Conservation (phyloP, 1,140 invertebrate species). For the Drosophila willistoni region DNA sequence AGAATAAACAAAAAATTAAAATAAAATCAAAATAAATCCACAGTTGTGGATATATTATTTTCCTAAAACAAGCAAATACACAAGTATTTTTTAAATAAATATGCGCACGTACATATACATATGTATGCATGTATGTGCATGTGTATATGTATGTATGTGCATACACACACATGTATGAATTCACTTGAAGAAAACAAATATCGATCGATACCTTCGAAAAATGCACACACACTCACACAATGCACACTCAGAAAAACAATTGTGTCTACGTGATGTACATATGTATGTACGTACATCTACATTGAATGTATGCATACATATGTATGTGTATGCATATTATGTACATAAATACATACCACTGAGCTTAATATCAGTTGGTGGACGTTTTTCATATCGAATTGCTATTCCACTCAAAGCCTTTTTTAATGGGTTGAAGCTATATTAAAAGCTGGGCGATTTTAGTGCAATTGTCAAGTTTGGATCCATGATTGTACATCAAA, state of each 20-base stretch:
- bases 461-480: conserved; percentile 8
- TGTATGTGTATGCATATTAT: not conserved
- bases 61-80: not conserved
- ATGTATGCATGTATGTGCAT: too few relatives aligned
- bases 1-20: not conserved
- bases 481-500: conserved; percentile 33
- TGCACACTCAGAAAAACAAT: not conserved
- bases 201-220: conserved; percentile 18
- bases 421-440: not conserved
- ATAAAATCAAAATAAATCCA: not conserved
- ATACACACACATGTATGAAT: not conserved
- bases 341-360: conserved; percentile 1
- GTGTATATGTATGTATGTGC: not conserved
- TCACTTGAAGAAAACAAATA: conserved; percentile 10
- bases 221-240: conserved; percentile 20
- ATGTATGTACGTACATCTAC: not conserved
- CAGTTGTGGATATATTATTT: not conserved
- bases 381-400: conserved; percentile 1
- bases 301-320: not conserved
- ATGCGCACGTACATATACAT: not conserved
- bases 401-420: not conserved
- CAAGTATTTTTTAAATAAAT: not conserved
- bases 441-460: conserved; percentile 3
- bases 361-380: not conserved
- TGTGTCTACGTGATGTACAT: conserved; percentile 2